A percentile compares a stretch with the other conserved stretches of the same genome.
Conservation (phyloP, 2,888 invertebrate genomes). For the Drosophila sordidula region DNA sequence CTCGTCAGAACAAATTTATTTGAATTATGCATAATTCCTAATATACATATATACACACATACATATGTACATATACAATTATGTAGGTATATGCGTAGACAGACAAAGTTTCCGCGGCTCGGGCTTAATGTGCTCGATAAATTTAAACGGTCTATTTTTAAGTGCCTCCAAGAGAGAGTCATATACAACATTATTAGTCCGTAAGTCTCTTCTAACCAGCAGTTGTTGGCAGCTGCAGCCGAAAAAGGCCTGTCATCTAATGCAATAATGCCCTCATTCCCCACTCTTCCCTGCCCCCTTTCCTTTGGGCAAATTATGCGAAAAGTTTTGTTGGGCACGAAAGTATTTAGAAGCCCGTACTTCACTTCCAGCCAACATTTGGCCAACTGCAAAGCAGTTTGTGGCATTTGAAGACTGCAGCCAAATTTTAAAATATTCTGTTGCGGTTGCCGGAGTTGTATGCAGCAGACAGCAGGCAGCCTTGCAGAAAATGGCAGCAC, state of each 20-base stretch:
- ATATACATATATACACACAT: constrained; percentile 6
- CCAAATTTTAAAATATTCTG: constrained; percentile 41
- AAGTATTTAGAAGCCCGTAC: constrained; percentile 48
- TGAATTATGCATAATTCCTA: constrained; percentile 70
- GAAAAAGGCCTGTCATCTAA: constrained; percentile 6
- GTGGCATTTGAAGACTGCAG: constrained; percentile 35
- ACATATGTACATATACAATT: background rate
- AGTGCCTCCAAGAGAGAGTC: background rate
- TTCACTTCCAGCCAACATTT: constrained; percentile 42
- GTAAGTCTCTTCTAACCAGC: background rate
- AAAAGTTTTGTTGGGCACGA: constrained; percentile 51
- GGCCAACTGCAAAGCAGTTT: constrained; percentile 50
- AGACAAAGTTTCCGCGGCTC: constrained; percentile 51
- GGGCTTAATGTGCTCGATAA: constrained; percentile 27
- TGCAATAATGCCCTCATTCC: background rate
- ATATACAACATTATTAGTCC: background rate
- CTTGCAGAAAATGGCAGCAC: constrained; percentile 1
- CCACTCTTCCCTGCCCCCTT: background rate
- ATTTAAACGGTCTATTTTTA: constrained; percentile 59
- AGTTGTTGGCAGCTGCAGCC: background rate
- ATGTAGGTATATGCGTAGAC: constrained; percentile 30
- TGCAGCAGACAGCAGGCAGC: constrained; percentile 4
- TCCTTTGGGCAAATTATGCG: constrained; percentile 55
- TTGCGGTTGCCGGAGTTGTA: constrained; percentile 16
- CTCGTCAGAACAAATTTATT: constrained; percentile 28